Base-by-base conservation (phyloP, 1,140 invertebrate species). In the Cheumatopsyche charites region DNA sequence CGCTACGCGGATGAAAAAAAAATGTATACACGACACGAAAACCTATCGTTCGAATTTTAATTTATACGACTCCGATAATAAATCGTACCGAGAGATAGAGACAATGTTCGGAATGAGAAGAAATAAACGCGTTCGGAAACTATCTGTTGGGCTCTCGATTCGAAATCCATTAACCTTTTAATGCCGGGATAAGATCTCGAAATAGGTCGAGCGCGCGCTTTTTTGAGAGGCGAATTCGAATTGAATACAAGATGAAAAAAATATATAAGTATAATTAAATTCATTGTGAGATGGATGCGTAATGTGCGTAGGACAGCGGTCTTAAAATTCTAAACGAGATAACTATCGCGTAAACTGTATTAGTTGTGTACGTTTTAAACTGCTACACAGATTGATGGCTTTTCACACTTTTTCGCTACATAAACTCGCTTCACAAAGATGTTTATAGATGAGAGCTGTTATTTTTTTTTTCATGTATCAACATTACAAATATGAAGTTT, bases 131-230 rank as follows among this genome's bases (percentile, higher is more conserved):
- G 1, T 19, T 25, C 23, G 25, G 55, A 21, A 19, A 58, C 23
- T 21, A 17, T 17, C 17, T 5, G 25, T 26, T 26, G 11, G 26
- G 15, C 41, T 63, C 58, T 62, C 29, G 62, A 63, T 63, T 63
- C 62, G 19, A 43, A 63, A 63, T 63, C 62, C 62, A 63, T 63
- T 63, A 63, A 63, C 62, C 41, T 42, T 43, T 63, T 42, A 21
- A 42, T 29, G 15, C n/a, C 62, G 62, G 62, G 41, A 41, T 63
- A 63, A 43, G 41, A 63, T 58, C 55, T 19, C 12, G 23, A 58
- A 58, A 58, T 58, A 58, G 55, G 55, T 58, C 55, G 55, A 58
- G 55, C n/a, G 23, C 55, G 47, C 47, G 23, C 55, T 13, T 15
- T 17, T 15, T 52, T 52, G 55, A 63, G 29, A 63, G 62, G 41